Evolutionary conservation across 92 coral and sea anemone genomes (phyloP).

Genomic region (Galaxea fascicularis): DNA sequence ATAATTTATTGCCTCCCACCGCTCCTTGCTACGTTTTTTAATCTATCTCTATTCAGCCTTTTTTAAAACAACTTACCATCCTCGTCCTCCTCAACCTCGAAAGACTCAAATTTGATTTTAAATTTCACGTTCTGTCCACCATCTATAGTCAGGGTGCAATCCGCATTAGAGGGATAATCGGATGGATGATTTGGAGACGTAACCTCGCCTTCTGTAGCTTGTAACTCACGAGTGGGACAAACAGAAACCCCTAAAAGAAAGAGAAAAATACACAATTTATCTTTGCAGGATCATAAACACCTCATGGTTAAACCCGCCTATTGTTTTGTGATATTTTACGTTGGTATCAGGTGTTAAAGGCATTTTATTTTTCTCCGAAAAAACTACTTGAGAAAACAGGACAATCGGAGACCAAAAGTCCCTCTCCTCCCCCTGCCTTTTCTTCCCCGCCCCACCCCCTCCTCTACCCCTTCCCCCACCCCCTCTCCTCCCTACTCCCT

Average conservation of each 20-base stretch:
- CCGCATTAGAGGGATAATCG: background rate
- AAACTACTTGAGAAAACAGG: too few species aligned
- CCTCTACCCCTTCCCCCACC: too few species aligned
- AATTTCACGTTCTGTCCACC: slow-evolving; percentile 25
- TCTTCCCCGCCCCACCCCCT: too few species aligned
- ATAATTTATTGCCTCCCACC: too few species aligned
- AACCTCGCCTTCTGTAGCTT: slow-evolving; percentile 40
- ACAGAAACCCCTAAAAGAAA: slow-evolving; percentile 54
- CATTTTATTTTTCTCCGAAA: too few species aligned
- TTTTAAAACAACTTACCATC: slow-evolving; percentile 28
- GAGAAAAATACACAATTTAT: background rate
- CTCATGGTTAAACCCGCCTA: background rate
- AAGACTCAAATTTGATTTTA: slow-evolving; percentile 17
- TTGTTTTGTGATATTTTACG: too few species aligned
- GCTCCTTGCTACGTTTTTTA: too few species aligned
- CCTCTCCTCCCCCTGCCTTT: too few species aligned
- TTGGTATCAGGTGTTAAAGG: too few species aligned
- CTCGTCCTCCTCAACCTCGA: slow-evolving; percentile 57
- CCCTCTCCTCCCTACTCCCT: too few species aligned
- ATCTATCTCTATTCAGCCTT: too few species aligned
- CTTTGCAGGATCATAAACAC: background rate
- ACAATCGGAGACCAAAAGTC: too few species aligned
- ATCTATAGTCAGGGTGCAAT: slow-evolving; percentile 42
- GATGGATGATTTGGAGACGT: slow-evolving; percentile 47
- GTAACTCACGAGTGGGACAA: slow-evolving; percentile 66